Percentiles rank a stretch among this genome's conserved stretches.
Evolutionary conservation across 2,113 vertebrate genomes (phyloP).

Genomic region (Mohoua ochrocephala): DNA sequence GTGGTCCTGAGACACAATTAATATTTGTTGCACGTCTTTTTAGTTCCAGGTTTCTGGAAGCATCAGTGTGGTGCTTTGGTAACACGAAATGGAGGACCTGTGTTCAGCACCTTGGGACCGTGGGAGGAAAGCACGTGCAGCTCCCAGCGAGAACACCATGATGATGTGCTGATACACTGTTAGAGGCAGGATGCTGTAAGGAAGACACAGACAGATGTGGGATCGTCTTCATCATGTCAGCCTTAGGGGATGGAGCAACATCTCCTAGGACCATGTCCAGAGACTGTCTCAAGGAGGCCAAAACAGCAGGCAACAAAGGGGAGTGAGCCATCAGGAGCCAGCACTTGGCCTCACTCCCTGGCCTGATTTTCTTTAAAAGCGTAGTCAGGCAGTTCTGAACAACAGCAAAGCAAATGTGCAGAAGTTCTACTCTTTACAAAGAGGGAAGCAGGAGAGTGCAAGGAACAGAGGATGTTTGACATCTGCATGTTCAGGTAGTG

Average conservation of each 20-base stretch:
- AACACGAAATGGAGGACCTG: background rate
- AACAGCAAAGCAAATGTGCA: background rate
- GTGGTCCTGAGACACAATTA: background rate
- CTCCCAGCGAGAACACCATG: fast-evolving
- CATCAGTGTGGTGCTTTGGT: background rate
- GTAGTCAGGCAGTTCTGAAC: background rate
- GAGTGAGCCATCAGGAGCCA: background rate
- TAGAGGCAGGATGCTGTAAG: background rate
- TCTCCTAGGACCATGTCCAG: background rate
- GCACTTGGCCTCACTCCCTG: background rate
- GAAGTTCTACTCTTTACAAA: background rate
- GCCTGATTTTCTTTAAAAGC: background rate
- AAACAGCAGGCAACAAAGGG: background rate
- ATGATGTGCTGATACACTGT: background rate
- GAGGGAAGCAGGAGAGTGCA: background rate
- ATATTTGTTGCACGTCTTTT: background rate
- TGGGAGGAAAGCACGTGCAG: background rate
- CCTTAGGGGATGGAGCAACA: background rate
- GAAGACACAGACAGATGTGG: background rate
- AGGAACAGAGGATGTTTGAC: background rate
- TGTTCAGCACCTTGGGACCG: background rate
- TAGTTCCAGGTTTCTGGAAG: background rate
- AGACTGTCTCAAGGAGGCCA: background rate
- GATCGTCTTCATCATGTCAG: background rate
- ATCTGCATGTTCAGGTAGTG: background rate